Base-by-base conservation (phyloP, 2,888 invertebrate species). In the Corbicula japonica region DNA sequence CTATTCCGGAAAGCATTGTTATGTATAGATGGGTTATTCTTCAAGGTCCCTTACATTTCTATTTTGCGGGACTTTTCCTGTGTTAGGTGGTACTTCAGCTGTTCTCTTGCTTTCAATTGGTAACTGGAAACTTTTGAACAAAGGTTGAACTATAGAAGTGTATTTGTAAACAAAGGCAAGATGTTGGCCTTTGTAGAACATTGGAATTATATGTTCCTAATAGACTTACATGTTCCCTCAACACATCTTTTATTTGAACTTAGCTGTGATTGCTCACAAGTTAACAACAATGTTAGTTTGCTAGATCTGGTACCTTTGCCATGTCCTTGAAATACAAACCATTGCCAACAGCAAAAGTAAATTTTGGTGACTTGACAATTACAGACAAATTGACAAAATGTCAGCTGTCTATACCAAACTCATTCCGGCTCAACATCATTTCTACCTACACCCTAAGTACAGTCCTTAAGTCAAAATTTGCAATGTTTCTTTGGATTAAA, bases 21-120 rank as follows among this genome's bases (percentile, higher is more conserved):
- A 12, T 23, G 26, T 2, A n/a, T n/a, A 23, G 28, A 5, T 26
- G 23, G 8, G 4, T 10, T 26, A 26, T 15, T 52, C 28, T 15
- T 52, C 23, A 26, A 6, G 26, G 3, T 26, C 52, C 12, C 28
- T 4, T 8, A 21, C 21, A 23, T 26, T 52, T 52, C 21, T 28
- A 26, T 26, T 26, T 52, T 52, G 52, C 52, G 28, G 52, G 52
- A 52, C 21, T 26, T 26, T 52, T 52, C 52, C 52, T 52, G 52
- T 52, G 18, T 4, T 21, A 46, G 21, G 46, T 15, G 18, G 15
- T 46, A 46, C 46, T 46, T 46, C 46, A 21, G 18, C 46, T 46
- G 4, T 46, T 46, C 15, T 12, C 8, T 3, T 46, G 46, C 18
- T 46, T 46, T 21, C 46, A 15, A 8, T 46, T 46, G 46, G 46